Percentiles rank a stretch among this genome's conserved stretches.
Conservation (phyloP, 2,888 invertebrate species). For the Agrochola lychnidis region DNA sequence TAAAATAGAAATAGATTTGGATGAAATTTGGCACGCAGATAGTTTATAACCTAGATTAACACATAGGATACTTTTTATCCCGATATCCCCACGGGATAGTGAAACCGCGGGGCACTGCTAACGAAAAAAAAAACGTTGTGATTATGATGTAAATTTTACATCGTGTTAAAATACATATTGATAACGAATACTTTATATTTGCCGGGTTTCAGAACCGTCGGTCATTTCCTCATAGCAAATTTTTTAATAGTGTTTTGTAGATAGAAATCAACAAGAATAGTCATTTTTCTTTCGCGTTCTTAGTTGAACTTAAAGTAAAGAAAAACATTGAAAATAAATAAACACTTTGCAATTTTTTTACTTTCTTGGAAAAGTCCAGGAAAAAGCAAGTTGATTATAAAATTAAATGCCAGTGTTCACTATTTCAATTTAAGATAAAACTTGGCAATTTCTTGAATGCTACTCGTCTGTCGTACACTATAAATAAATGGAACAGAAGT, state of each 20-base stretch:
- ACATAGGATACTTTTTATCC: too few species aligned
- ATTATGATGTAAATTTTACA: neutral
- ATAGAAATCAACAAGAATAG: neutral
- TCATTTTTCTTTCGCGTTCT: neutral
- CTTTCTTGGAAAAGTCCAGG: neutral
- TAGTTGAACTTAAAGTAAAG: neutral
- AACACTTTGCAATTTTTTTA: slow-evolving; percentile 11
- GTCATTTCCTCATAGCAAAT: neutral
- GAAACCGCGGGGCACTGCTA: too few species aligned
- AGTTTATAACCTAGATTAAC: too few species aligned
- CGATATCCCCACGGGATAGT: too few species aligned
- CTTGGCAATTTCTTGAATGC: slow-evolving; percentile 58
- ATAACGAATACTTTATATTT: neutral
- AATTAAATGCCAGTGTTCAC: slow-evolving; percentile 58
- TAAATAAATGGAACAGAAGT: slow-evolving; percentile 32
- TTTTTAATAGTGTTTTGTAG: neutral
- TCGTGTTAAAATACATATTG: neutral
- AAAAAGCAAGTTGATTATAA: slow-evolving; percentile 52
- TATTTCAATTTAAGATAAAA: slow-evolving; percentile 64
- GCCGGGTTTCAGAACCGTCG: neutral
- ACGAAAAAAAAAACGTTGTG: too few species aligned
- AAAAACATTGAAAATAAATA: slow-evolving; percentile 13
- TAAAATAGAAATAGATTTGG: too few species aligned
- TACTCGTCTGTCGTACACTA: slow-evolving; percentile 5
- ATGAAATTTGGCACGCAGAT: too few species aligned